Evolutionary conservation across 2,113 vertebrate species (phyloP).

Genomic region (Alectura lathami): DNA sequence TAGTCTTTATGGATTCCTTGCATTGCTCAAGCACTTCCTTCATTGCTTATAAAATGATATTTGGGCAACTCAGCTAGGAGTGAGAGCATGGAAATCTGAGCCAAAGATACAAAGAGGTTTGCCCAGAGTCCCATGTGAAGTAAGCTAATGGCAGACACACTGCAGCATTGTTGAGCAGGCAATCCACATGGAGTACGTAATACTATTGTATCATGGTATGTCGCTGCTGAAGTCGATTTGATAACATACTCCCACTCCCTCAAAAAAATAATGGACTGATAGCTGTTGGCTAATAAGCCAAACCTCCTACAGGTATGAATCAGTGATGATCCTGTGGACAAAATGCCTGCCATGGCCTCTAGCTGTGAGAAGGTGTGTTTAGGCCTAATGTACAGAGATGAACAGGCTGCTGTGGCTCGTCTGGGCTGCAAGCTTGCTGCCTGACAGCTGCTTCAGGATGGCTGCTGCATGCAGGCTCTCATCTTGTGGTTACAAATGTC

Average conservation of each 20-base stretch:
- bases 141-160: neutral
- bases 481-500: neutral
- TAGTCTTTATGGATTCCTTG: neutral
- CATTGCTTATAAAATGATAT: neutral
- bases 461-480: neutral
- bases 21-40: constrained; percentile 6
- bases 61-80: constrained; percentile 17
- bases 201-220: neutral
- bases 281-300: neutral
- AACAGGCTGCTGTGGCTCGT: neutral
- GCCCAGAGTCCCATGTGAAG: neutral
- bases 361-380: neutral
- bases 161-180: neutral
- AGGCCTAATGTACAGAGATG: neutral
- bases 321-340: fast-evolving
- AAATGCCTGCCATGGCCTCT: neutral
- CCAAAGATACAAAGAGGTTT: neutral
- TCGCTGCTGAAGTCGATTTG: neutral
- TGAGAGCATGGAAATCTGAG: neutral
- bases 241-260: neutral
- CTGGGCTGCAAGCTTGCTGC: neutral
- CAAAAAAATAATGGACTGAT: neutral
- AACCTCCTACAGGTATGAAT: neutral
- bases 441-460: neutral
- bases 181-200: neutral